A percentile compares a stretch with the other conserved stretches of the same genome.
Conservation (phyloP, 2,113 vertebrate genomes). For the Puffinus mauretanicus region DNA sequence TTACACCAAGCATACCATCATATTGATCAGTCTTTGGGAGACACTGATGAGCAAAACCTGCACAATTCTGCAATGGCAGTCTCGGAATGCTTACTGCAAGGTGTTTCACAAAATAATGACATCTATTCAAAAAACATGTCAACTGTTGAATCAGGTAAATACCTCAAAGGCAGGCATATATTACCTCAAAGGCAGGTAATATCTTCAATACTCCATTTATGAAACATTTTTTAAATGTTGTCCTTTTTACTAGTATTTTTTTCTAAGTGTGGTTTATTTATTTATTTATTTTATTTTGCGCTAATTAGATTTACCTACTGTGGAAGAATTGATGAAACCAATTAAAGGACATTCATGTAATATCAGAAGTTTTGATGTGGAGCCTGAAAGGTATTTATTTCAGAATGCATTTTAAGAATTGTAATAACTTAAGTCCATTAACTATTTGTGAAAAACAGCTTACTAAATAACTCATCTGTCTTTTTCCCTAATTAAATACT, state of each 20-base stretch:
- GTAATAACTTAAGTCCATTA: background rate
- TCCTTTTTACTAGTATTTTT: background rate
- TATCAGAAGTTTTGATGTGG: slow-evolving; percentile 65
- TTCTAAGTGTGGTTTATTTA: background rate
- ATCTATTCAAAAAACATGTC: slow-evolving; percentile 58
- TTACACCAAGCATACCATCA: slow-evolving; percentile 84
- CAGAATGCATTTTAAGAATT: background rate
- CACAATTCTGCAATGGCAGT: background rate
- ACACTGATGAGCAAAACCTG: slow-evolving; percentile 62
- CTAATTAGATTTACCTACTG: slow-evolving; percentile 83
- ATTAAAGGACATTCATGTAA: slow-evolving; percentile 74
- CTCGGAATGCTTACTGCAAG: slow-evolving; percentile 4
- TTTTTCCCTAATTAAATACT: background rate
- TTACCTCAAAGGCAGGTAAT: background rate
- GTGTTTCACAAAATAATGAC: slow-evolving; percentile 46
- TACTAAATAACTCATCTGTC: background rate
- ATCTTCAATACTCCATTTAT: background rate
- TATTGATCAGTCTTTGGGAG: slow-evolving; percentile 74
- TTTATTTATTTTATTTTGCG: background rate
- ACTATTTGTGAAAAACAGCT: background rate
- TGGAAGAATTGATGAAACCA: slow-evolving; percentile 90
- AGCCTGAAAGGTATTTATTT: slow-evolving; percentile 74
- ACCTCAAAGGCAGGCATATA: background rate
- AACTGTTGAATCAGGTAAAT: slow-evolving; percentile 75
- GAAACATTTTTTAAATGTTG: background rate